phyloP scores from a whole-genome alignment of 2,113 vertebrate species.

The Phalacrocorax aristotelis region DNA sequence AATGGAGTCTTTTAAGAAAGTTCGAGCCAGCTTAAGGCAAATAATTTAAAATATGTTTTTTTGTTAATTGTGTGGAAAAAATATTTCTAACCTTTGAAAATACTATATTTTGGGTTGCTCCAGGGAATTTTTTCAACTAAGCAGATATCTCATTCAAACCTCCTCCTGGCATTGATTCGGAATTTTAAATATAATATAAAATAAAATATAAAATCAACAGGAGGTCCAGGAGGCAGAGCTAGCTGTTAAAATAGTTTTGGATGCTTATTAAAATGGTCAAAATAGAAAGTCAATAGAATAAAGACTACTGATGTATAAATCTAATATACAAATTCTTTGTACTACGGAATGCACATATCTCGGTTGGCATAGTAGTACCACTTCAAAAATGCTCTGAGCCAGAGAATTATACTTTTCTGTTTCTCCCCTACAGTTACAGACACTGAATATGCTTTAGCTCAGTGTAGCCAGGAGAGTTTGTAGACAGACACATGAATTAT shows the following conservation, averaged over 20 bases:
- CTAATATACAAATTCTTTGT: background rate
- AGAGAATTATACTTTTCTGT: background rate
- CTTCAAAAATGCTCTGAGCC: background rate
- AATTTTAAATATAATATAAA: background rate
- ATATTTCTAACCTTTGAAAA: conserved; percentile 59
- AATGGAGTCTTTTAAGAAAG: background rate
- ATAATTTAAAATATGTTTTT: conserved; percentile 39
- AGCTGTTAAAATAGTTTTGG: background rate
- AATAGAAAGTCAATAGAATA: background rate
- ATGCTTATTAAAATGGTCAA: background rate
- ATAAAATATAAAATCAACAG: background rate
- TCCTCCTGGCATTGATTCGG: conserved; percentile 31
- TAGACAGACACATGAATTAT: background rate
- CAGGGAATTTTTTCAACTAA: conserved; percentile 25
- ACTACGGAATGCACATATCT: background rate
- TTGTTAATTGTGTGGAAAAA: conserved; percentile 58
- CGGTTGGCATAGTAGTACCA: background rate
- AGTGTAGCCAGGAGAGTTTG: background rate
- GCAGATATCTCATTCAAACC: conserved; percentile 12
- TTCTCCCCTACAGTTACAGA: background rate
- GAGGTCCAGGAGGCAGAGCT: background rate
- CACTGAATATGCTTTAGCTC: background rate
- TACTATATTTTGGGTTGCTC: conserved; percentile 7
- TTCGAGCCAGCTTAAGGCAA: conserved; percentile 39
- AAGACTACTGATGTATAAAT: background rate